phyloP scores from a whole-genome alignment of 1,140 invertebrate species.

The Pomacea maculata region DNA sequence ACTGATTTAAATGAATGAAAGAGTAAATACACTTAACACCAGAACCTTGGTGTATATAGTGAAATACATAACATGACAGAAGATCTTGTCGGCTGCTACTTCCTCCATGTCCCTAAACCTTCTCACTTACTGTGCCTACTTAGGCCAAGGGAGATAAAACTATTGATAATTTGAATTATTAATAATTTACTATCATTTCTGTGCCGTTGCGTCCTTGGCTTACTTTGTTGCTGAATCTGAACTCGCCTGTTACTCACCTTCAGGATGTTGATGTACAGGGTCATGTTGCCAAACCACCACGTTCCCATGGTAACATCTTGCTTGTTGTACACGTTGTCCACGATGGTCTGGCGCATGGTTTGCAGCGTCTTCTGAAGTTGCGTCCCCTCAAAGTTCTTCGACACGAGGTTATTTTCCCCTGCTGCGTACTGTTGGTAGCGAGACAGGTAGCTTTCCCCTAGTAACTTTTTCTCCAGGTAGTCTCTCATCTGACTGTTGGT shows the following conservation, averaged over 20 bases:
- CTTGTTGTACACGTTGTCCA: conserved; percentile 16
- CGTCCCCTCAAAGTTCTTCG: conserved; percentile 12
- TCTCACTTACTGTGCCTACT: too few species aligned
- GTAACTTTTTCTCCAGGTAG: conserved; percentile 25
- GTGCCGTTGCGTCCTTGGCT: too few species aligned
- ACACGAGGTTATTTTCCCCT: conserved; percentile 1
- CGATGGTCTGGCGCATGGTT: conserved; percentile 24
- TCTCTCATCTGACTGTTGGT: conserved; percentile 19
- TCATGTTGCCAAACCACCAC: conserved; percentile 49
- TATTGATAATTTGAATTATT: too few species aligned
- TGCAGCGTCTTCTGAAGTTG: conserved; percentile 15
- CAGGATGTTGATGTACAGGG: conserved; percentile 43
- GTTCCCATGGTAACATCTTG: conserved; percentile 23
- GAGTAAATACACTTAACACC: too few species aligned
- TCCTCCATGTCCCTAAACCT: too few species aligned
- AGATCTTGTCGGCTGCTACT: too few species aligned
- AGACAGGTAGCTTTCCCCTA: conserved; percentile 26
- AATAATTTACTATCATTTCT: too few species aligned
- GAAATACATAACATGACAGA: too few species aligned
- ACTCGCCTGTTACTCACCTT: conserved; percentile 20
- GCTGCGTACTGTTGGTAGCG: conserved; percentile 18
- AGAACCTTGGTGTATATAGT: too few species aligned
- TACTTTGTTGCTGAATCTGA: neutral
- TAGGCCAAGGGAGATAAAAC: too few species aligned
- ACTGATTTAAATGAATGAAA: too few species aligned